Conservation (phyloP, 35 echinoderm and acorn worm species). For the Amphiura filiformis region DNA sequence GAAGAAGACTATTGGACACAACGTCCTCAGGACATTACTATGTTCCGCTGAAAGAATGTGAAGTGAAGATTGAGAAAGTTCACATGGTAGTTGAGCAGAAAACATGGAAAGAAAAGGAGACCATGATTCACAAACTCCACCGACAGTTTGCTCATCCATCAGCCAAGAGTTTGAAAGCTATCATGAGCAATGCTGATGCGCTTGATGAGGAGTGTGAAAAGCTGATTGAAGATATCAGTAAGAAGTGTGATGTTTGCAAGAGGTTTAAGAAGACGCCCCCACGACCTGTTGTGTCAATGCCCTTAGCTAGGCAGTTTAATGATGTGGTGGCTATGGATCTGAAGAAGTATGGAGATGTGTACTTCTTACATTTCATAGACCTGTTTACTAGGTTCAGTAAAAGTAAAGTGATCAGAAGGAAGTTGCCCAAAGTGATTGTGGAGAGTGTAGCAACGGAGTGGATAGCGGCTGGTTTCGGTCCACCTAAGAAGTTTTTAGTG, state of each 20-base stretch:
- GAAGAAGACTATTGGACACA: slow-evolving; percentile 1
- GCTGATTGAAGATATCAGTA: slow-evolving; percentile 39
- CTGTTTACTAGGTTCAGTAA: slow-evolving; percentile 45
- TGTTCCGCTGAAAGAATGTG: slow-evolving; percentile 20
- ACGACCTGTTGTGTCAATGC: slow-evolving; percentile 33
- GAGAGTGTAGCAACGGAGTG: slow-evolving; percentile 39
- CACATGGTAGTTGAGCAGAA: slow-evolving; percentile 31
- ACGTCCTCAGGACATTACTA: slow-evolving; percentile 19
- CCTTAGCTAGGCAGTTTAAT: slow-evolving; percentile 53
- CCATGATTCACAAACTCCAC: slow-evolving; percentile 25
- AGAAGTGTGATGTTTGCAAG: slow-evolving; percentile 55
- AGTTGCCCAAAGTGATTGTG: slow-evolving; percentile 26
- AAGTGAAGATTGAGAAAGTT: slow-evolving; percentile 24
- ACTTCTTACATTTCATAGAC: slow-evolving; percentile 44
- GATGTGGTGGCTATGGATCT: slow-evolving; percentile 56
- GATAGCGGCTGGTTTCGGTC: slow-evolving; percentile 54
- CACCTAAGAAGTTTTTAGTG: slow-evolving; percentile 35
- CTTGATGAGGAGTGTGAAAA: slow-evolving; percentile 22
- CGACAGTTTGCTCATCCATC: slow-evolving; percentile 39
- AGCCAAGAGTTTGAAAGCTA: slow-evolving; percentile 25
- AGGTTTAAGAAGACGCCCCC: slow-evolving; percentile 49
- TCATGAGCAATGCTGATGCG: slow-evolving; percentile 26
- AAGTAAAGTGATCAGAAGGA: slow-evolving; percentile 32
- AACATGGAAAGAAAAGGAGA: slow-evolving; percentile 26
- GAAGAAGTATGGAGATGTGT: slow-evolving; percentile 40